Conservation (phyloP, 2,797 vertebrate genomes). For the Syncerus caffer region DNA sequence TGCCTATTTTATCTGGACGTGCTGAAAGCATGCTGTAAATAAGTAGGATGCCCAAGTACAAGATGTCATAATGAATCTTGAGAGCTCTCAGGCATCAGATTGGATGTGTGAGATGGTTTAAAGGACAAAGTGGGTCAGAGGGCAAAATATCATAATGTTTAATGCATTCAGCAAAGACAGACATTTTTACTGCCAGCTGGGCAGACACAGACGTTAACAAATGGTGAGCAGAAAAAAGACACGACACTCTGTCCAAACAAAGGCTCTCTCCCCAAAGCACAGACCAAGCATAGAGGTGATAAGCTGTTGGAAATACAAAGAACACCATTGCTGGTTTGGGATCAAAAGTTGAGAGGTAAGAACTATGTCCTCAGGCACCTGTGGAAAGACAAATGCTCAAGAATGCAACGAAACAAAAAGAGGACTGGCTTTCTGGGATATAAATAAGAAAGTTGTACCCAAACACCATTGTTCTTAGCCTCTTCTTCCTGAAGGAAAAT, state of each 20-base stretch:
- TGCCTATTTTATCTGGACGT: background rate
- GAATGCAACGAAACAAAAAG: slow-evolving; percentile 1
- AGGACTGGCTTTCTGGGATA: background rate
- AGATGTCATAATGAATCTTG: slow-evolving; percentile 11
- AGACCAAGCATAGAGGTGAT: background rate
- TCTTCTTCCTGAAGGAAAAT: background rate
- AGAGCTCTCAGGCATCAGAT: slow-evolving; percentile 27
- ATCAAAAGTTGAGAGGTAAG: slow-evolving; percentile 10
- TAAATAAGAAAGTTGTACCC: slow-evolving; percentile 38
- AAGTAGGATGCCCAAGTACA: background rate
- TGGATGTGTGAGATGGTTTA: slow-evolving; percentile 16
- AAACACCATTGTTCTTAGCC: background rate
- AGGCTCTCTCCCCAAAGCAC: background rate
- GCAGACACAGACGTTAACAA: background rate
- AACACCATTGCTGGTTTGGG: background rate
- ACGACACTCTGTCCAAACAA: background rate
- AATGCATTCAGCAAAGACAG: slow-evolving; percentile 20
- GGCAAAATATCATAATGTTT: slow-evolving; percentile 39
- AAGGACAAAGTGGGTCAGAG: slow-evolving; percentile 13
- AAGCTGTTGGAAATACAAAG: background rate
- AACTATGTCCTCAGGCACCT: background rate
- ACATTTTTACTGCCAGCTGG: background rate
- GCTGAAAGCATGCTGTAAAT: slow-evolving; percentile 44
- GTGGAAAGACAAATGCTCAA: slow-evolving; percentile 1
- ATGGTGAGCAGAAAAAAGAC: background rate